A percentile compares a stretch with the other conserved stretches of the same genome.
phyloP scores from a whole-genome alignment of 2,797 vertebrate species.

The Brotula barbata region DNA sequence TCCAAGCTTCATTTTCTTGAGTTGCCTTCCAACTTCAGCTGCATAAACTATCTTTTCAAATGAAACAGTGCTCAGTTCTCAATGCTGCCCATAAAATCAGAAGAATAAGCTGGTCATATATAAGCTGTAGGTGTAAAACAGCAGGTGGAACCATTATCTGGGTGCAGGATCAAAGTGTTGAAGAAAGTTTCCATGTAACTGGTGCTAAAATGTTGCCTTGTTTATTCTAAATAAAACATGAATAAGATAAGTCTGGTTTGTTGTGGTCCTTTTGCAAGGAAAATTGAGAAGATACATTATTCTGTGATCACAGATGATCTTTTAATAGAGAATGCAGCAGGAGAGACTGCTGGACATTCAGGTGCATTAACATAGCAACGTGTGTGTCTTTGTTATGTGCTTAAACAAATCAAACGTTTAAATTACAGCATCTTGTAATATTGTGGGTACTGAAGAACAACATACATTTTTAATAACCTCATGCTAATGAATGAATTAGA shows the following conservation, averaged over 20 bases:
- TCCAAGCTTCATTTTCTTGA: conserved; percentile 1
- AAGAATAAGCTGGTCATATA: conserved; percentile 56
- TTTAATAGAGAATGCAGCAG: too few relatives aligned
- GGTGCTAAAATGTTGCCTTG: conserved; percentile 55
- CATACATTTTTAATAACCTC: too few relatives aligned
- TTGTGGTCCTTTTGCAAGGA: not conserved
- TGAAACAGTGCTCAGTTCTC: conserved; percentile 57
- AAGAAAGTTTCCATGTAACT: conserved; percentile 43
- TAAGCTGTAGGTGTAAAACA: conserved; percentile 49
- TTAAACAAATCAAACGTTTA: too few relatives aligned
- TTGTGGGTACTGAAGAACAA: too few relatives aligned
- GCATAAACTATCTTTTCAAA: not conserved
- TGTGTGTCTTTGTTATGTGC: too few relatives aligned
- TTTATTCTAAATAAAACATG: conserved; percentile 68
- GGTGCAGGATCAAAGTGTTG: conserved; percentile 41
- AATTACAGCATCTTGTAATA: too few relatives aligned
- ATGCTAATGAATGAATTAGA: too few relatives aligned
- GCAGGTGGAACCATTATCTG: conserved; percentile 31
- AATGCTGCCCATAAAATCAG: conserved; percentile 40
- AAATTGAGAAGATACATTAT: too few relatives aligned
- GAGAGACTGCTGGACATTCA: too few relatives aligned
- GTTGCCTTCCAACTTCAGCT: not conserved
- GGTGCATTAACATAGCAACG: too few relatives aligned
- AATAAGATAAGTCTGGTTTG: conserved; percentile 12
- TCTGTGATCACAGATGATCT: too few relatives aligned